Percentiles rank a stretch among this genome's conserved stretches.
Conservation (phyloP, 2,888 invertebrate species). For the Cynaeus angustus region DNA sequence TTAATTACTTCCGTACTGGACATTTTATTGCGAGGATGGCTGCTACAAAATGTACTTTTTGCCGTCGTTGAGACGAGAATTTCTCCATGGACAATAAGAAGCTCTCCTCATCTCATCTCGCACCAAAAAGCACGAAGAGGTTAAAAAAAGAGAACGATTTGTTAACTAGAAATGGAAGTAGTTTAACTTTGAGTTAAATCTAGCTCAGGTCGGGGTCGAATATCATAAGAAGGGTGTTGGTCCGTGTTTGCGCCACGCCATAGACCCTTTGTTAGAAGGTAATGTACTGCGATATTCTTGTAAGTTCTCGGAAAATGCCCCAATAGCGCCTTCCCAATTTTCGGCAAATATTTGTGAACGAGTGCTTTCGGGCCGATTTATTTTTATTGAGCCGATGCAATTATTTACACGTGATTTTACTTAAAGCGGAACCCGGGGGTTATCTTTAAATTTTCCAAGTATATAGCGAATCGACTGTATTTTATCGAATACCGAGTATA, state of each 20-base stretch:
- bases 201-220: slow-evolving; percentile 44
- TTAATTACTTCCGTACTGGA: no score
- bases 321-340: slow-evolving; percentile 20
- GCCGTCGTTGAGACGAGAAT: no score
- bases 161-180: no score
- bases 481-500: slow-evolving; percentile 48
- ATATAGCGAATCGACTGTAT: slow-evolving; percentile 46
- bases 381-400: slow-evolving; percentile 32
- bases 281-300: slow-evolving; percentile 65
- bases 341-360: slow-evolving; percentile 34
- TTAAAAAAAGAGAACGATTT: no score
- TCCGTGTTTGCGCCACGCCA: slow-evolving; percentile 61
- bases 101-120: no score
- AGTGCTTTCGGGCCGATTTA: slow-evolving; percentile 30
- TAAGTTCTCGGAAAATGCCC: slow-evolving; percentile 60
- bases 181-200: neutral
- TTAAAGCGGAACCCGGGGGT: slow-evolving; percentile 23
- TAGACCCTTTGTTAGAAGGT: slow-evolving; percentile 63
- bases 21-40: no score
- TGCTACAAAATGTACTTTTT: no score
- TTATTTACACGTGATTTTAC: slow-evolving; percentile 36
- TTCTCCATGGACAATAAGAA: no score
- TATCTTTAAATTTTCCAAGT: slow-evolving; percentile 42
- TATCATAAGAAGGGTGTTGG: slow-evolving; percentile 62
- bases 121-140: no score